Evolutionary conservation across 2,797 vertebrate genomes (phyloP), one percentile per base, ranked within the genome.

Genomic region (Chiroxiphia lanceolata): DNA sequence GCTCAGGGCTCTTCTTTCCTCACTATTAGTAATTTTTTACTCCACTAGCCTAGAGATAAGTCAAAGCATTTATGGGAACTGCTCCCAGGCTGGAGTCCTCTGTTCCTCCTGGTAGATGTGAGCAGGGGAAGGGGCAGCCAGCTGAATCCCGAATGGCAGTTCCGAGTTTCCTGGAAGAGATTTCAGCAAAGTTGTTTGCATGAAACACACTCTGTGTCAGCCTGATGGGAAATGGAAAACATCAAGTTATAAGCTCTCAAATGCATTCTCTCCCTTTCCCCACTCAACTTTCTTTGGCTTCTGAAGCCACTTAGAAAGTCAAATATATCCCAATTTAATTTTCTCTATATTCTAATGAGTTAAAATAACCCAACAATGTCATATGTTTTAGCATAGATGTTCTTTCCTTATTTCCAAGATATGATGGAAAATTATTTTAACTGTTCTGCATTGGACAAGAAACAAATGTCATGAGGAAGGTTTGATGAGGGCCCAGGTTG

Each of bases 211-310:
- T 94, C 59, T 87, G 38, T 95, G 64, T 95, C 95, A 88, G 64
- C 83, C 92, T 87, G 84, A 57, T 92, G 81, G 93, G 94, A 97
- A 95, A 47, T 82, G 50, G 89, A 90, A 97, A 96, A 53, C 87
- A 42, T 54, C 80, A 94, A 26, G 63, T 88, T 81, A 29, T 4
- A 50, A 84, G 18, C 50, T 60, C 65, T 45, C 10, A 74, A 47
- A 68, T 77, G 33, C 53, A 64, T 78, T 48, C n/a, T 89, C 53
- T 65, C 14, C 40, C 63, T 83, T 88, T 74, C 56, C 60, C 51
- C 36, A 13, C 38, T 45, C 23, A 9, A 18, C 17, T 47, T 83
- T n/a, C 56, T 89, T 61, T 64, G 89, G 65, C 70, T 94, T 94
- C 74, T 79, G 83, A 87, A 91, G 36, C 87, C 21, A 31, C 15